Evolutionary conservation across 1,140 invertebrate genomes (phyloP).

Genomic region (Drosophila watanabei): DNA sequence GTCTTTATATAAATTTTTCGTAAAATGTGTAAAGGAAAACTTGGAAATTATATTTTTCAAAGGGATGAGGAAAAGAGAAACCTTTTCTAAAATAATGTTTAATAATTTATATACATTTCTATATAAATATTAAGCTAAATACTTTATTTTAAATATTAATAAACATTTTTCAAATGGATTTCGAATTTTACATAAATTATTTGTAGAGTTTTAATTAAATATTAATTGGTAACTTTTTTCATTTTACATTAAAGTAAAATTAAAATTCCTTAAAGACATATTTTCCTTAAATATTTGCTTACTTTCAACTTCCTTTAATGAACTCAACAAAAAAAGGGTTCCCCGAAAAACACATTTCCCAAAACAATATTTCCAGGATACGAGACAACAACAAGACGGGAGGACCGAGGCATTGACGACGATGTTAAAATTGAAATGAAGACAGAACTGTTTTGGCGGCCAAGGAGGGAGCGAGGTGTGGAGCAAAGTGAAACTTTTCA

Average conservation of each 20-base stretch:
- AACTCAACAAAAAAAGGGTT: background rate
- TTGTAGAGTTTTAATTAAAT: no score
- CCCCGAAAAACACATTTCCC: background rate
- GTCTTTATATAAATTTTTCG: no score
- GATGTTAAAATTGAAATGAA: constrained; percentile 77
- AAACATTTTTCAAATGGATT: background rate
- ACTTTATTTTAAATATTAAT: background rate
- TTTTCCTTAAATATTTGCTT: background rate
- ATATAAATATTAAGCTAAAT: no score
- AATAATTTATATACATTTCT: no score
- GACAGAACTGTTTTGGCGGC: constrained; percentile 52
- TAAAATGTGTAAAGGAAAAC: no score
- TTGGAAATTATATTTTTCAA: no score
- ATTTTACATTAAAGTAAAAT: background rate
- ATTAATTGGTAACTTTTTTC: no score
- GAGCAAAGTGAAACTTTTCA: constrained; percentile 79
- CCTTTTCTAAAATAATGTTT: no score
- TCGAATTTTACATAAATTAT: no score
- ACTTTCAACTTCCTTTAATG: no score
- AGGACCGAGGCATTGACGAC: constrained; percentile 42
- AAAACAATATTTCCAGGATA: constrained; percentile 22
- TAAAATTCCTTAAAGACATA: no score
- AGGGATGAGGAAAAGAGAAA: no score
- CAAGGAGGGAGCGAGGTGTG: constrained; percentile 3
- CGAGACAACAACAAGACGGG: constrained; percentile 16